These are phyloP conservation scores for Poecile atricapillus DNA, from an alignment of 2,113 vertebrate species.

Conservation along the genomic window DNA sequence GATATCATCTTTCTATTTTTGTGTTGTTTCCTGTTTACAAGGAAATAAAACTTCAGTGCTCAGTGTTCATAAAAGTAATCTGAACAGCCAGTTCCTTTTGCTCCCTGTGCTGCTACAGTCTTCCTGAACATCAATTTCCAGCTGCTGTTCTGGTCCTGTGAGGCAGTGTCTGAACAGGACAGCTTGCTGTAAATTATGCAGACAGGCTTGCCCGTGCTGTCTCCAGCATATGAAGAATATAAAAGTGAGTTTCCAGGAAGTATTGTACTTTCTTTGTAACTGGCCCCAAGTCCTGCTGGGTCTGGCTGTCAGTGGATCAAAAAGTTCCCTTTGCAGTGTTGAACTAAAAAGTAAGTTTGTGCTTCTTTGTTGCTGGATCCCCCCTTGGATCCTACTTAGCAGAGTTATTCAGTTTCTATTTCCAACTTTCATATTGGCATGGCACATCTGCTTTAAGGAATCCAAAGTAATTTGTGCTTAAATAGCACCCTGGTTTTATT, in stretches of 20 bases:
- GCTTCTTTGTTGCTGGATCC: background rate
- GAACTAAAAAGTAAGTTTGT: background rate
- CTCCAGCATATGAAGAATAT: background rate
- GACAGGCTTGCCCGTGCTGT: background rate
- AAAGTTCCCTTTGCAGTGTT: background rate
- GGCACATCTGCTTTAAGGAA: background rate
- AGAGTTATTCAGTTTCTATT: background rate
- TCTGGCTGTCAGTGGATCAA: background rate
- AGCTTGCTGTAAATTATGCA: background rate
- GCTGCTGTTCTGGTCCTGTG: background rate
- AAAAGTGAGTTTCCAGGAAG: background rate
- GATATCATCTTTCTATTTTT: background rate
- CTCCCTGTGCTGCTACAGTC: background rate
- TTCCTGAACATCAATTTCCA: background rate
- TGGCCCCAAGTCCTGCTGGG: background rate
- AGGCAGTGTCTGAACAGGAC: background rate
- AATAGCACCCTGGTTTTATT: slow-evolving; percentile 16
- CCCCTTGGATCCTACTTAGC: background rate
- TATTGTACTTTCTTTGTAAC: background rate
- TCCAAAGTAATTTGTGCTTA: background rate
- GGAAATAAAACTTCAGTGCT: background rate
- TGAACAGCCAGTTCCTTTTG: background rate
- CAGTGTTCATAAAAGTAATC: background rate
- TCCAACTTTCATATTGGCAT: background rate
- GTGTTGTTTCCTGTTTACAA: background rate